Base-by-base conservation (phyloP, 2,888 invertebrate species). In the Drosophila flavopinicola region DNA sequence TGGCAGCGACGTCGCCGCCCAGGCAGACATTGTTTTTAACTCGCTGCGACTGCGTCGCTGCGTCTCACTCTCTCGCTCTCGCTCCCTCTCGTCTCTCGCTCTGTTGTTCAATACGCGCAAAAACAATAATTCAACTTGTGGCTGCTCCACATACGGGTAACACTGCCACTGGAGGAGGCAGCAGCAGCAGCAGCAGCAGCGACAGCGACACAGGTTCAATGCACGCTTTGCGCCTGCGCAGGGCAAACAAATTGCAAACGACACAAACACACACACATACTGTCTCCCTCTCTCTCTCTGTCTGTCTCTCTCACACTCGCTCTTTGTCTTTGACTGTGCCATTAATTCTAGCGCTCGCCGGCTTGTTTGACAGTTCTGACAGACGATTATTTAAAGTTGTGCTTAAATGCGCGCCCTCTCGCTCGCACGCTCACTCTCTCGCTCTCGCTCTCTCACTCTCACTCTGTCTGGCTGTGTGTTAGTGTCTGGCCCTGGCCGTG, bases 281-380 rank as follows among this genome's bases (percentile, higher is more conserved):
- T 54, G 35, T 29, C 39, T 38, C 20, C 10, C 25, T 20, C 30
- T 23, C 35, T 32, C 30, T 29, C 17, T 41, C 23, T 27, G 37
- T 20, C 33, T 44, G 27, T 63, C 37, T 41, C 33, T 51, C 32
- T 29, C 42, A 20, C 29, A 13, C 47, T 17, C 52, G 47, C 52
- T 45, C 53, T 49, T 53, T 54, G 57, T 65, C 70, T 59, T 61
- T 56, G 27, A 38, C 39, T 65, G 64, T 59, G 77, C 90, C 91
- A 90, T 90, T 90, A 90, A 90, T 90, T 90, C 90, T 90, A 90
- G 88, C 90, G 88, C 79, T 88, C 79, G 90, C 89, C 91, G 90
- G 90, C 90, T 91, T 90, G 89, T 91, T 91, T 91, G 91, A 91
- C 91, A 91, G 91, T 90, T 91, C 90, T 91, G 91, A 91, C 91